These are phyloP conservation scores for Pungitius pungitius DNA, from an alignment of 2,113 vertebrate genomes.

Conservation along the genomic window DNA sequence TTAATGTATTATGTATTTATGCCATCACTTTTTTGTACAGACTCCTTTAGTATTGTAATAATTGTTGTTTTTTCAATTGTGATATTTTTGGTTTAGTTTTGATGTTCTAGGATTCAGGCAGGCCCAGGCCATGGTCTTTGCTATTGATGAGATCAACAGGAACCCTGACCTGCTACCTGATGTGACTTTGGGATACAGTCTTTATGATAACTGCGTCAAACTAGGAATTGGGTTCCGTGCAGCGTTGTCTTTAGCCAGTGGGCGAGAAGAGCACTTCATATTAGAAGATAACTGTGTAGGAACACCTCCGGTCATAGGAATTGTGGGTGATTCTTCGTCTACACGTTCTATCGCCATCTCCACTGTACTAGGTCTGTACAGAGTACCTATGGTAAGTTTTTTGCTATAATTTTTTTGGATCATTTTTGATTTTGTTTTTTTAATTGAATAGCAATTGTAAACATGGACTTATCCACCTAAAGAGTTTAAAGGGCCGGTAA, in stretches of 20 bases:
- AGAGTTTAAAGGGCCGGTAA: rapidly evolving
- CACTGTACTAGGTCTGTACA: constrained; percentile 69
- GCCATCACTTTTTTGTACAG: not conserved
- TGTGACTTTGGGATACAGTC: constrained; percentile 72
- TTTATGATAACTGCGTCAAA: constrained; percentile 70
- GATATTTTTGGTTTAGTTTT: constrained; percentile 5
- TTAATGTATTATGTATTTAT: not conserved
- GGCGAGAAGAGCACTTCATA: constrained; percentile 45
- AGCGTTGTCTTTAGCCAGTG: constrained; percentile 64
- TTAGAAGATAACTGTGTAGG: constrained; percentile 52
- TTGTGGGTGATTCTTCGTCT: constrained; percentile 75
- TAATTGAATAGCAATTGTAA: not conserved
- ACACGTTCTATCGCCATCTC: constrained; percentile 73
- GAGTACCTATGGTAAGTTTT: constrained; percentile 70
- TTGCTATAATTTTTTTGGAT: rapidly evolving
- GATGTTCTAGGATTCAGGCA: constrained; percentile 24
- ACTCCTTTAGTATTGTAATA: not conserved
- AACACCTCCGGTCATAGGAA: constrained; percentile 65
- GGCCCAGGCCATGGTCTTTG: constrained; percentile 31
- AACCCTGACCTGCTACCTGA: constrained; percentile 65
- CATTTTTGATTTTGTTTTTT: not conserved
- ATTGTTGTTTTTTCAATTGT: not conserved
- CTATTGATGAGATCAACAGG: constrained; percentile 64
- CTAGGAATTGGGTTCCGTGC: constrained; percentile 68
- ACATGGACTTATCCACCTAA: rapidly evolving